Evolutionary conservation across 1,140 invertebrate species (phyloP), one percentile per base, ranked within the genome.

Genomic region (Drosophila pseudoobscura): DNA sequence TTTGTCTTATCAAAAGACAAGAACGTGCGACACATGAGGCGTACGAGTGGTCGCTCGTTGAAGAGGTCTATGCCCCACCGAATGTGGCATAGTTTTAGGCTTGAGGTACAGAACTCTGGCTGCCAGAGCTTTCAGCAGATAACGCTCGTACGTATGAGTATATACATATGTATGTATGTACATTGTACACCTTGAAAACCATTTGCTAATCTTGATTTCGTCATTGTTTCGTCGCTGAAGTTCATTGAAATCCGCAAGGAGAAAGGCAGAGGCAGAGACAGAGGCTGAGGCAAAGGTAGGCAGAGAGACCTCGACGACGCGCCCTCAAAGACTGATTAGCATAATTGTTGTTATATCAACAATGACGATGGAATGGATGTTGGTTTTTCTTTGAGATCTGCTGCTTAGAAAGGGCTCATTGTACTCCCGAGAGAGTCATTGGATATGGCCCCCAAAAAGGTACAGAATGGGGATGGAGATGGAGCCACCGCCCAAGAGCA

Each of bases 311-410:
- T 80, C 70, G 35, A 13, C 68, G 60, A 35, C 39, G 72, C 50
- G 63, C 53, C 58, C 50, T 46, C 53, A 35, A 45, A 13, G 3
- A 8, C 65, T 87, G 73, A 85, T 85, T 85, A 87, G 78, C 80
- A 85, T 85, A 87, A 87, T 87, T 87, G 82, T 35, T 87, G 47
- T 82, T 74, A 77, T 75, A 71, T 63, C 78, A 35, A 78, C 78
- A 82, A 82, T 80, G 78, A 56, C 64, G 35, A 13, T 4, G 58
- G n/a, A 39, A 52, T 55, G 76, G 46, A 20, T 13, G 29, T 53
- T 53, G 35, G 44, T 20, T 24, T 56, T 26, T 44, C 20, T 55
- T 7, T 11, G 22, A 39, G 31, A 20, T 22, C 35, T 35, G 60
- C 53, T 7, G 53, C 70, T 74, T 74, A 74, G 71, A 74, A 74